Base-by-base conservation (phyloP, 2,113 vertebrate genomes). In the Indicator maculatus region DNA sequence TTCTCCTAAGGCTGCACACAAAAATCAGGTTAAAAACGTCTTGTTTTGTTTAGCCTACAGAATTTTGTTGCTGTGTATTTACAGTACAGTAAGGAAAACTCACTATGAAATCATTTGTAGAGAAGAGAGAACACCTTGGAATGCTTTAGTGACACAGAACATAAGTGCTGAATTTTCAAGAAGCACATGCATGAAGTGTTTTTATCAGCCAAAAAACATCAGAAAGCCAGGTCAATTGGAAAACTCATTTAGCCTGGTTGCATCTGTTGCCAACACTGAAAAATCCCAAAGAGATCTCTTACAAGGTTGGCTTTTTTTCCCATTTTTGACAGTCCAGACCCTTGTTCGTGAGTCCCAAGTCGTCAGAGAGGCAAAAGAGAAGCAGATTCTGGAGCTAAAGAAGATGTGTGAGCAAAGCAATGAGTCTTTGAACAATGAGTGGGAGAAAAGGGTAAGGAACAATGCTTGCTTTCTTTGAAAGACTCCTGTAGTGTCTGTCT, bases 331-430 rank as follows among this genome's bases (percentile, higher is more conserved):
- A 99, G 99, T 99, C 98, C 98, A 99, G 98, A 98, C 98, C 95
- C 97, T 99, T 58, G 91, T 99, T 91, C 98, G 98, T 50, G 99
- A 99, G 95, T 99, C 98, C 65, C 98, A 99, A 90, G 97, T 99
- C 83, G 97, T 99, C 96, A 97, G 98, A 73, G 98, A 99, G 95
- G 98, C 98, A 84, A 99, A 99, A 96, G 99, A 99, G 83, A 98
- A 98, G 93, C 99, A 99, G 98, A 99, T 99, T 75, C 65, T 82
- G 28, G 99, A 99, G 97, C 96, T 99, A 91, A 99, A 98, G 98
- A 99, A 98, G 96, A 98, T 99, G 96, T 98, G 98, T 70, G 99
- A 99, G 91, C 98, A 99, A 86, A 99, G 98, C 91, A 75, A 83
- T 12, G 98, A 99, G 50, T 98, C 96, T 89, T 88, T 99, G 95